Base-by-base conservation (phyloP, 2,888 invertebrate species). In the Parthenolecanium corni region DNA sequence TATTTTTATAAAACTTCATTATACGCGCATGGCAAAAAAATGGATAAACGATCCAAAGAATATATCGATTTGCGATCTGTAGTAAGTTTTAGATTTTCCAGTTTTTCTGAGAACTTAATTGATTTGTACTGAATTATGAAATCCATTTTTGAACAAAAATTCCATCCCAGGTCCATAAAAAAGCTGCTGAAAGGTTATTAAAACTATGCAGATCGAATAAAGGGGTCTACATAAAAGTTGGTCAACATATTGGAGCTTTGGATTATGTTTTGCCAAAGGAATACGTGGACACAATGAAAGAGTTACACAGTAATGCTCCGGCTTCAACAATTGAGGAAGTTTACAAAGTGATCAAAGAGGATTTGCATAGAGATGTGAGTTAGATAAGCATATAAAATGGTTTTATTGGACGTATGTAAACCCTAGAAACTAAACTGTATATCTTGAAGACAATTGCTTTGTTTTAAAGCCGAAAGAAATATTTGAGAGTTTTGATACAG, bases 181-280 rank as follows among this genome's bases (percentile, higher is more conserved):
- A 87, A 70, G 89, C 90, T 66, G 96, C 98, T 20, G 77, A 87
- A 70, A 84, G 85, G 73, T 77, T 98, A 58, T 77, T 96, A 51
- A 79, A 88, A 63, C 77, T 98, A 68, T 96, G 96, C 71, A 87
- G 85, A 75, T 79, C 81, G 51, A 98, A 98, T 76, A 90, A 89
- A 74, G 98, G 97, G 36, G 93, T 91, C 62, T 98, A 94, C 73
- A 93, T 98, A 64, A 98, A 98, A 81, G 87, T 93, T 66, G 93
- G 97, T 0, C 97, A 98, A 75, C 97, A 98, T 74, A 82, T 97
- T 64, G 96, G 95, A 2, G 90, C 95, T 0, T 76, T 98, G 67
- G 95, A 97, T 71, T 97, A 97, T 74, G 77, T 98, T 62, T 75
- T 98, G 66, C 98, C 98, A 0, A 76, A 76, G 67, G 96, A 98